Evolutionary conservation across 1,140 invertebrate genomes (phyloP), one percentile per base, ranked within the genome.

Genomic region (Andricus grossulariae): DNA sequence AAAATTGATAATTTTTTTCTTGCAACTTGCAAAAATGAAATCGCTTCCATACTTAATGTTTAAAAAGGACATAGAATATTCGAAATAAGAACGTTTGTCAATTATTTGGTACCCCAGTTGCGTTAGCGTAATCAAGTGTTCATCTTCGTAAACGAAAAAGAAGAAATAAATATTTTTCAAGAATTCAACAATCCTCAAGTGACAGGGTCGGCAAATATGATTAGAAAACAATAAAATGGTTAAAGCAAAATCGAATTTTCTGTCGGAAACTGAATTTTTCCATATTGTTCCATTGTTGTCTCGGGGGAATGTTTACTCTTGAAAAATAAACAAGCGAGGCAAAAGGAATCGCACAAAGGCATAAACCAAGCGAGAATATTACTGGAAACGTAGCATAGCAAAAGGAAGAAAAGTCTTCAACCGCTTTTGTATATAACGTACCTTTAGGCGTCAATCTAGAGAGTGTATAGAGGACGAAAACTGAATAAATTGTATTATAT

Each of bases 401-500:
- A 79, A 84, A 73, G 83, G 72, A 83, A 76, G 84, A 84, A 80
- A 82, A 84, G 82, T 81, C 82, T 66, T 25, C 25, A 81, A 70
- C 71, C 72, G 82, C 83, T 85, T 86, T 86, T 85, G 85, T 85
- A 84, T 83, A 87, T 85, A 85, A 77, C 71, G 80, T 80, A 85
- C 60, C 45, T 75, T 82, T 79, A 84, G 79, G 75, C 73, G 76
- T 78, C 77, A 77, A 77, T 78, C 66, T 82, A 85, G 81, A 73
- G 80, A 85, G 83, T 88, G 85, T 86, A 89, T 87, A 88, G 86
- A 85, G 73, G 39, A 78, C 77, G 78, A 77, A 81, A 66, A 16
- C 60, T 66, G 39, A 84, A 73, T 84, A 83, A 86, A 78, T 80
- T 88, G 86, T 89, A 89, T 85, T 75, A 86, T 88, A 85, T 75